Conservation (phyloP, 2,797 vertebrate genomes). For the Carcharodon carcharias region DNA sequence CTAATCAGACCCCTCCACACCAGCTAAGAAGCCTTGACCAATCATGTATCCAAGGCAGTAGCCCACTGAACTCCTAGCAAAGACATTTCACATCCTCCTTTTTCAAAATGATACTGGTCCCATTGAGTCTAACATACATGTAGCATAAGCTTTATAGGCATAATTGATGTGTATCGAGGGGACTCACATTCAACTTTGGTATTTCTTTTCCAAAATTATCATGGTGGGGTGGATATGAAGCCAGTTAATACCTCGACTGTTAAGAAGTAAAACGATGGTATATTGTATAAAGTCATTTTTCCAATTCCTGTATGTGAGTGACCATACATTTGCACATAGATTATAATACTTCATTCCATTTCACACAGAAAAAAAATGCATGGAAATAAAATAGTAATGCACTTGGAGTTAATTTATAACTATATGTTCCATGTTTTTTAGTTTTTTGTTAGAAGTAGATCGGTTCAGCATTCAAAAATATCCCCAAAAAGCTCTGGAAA, state of each 20-base stretch:
- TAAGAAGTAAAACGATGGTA: background rate
- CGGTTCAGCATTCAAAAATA: too few species aligned
- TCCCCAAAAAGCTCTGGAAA: too few species aligned
- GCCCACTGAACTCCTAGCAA: background rate
- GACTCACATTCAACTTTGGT: background rate
- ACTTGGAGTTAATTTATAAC: too few species aligned
- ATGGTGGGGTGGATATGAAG: background rate
- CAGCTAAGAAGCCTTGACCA: background rate
- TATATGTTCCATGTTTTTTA: background rate
- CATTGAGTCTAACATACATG: background rate
- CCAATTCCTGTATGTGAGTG: background rate
- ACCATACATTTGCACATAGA: background rate
- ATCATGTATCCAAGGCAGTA: background rate
- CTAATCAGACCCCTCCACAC: background rate
- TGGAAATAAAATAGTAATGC: background rate
- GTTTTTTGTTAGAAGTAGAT: background rate
- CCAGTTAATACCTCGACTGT: background rate
- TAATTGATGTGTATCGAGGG: background rate
- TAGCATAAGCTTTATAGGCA: background rate
- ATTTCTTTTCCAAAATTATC: background rate
- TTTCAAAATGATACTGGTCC: background rate
- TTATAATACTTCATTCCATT: background rate
- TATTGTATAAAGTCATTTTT: background rate
- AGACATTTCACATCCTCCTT: background rate
- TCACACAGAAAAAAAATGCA: background rate